Evolutionary conservation across 2,888 invertebrate genomes (phyloP).

Genomic region (Auanema freiburgensis): DNA sequence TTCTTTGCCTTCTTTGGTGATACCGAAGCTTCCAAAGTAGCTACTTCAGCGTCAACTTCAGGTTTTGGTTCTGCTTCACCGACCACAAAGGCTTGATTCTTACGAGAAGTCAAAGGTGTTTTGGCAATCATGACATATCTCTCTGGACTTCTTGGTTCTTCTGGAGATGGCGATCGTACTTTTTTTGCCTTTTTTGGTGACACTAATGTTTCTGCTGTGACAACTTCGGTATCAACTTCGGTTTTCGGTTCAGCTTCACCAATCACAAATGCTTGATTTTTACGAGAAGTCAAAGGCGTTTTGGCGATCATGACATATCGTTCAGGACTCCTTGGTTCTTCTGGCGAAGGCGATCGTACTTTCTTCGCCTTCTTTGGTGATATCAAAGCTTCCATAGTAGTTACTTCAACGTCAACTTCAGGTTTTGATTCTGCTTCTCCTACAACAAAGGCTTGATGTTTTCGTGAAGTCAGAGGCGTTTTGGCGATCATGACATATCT

Average conservation of each 20-base stretch:
- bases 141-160: conserved; percentile 25
- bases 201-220: neutral
- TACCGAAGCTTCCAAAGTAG: neutral
- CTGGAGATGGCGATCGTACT: conserved; percentile 12
- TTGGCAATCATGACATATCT: conserved; percentile 30
- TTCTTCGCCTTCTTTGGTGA: conserved; percentile 19
- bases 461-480: conserved; percentile 31
- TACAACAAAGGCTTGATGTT: conserved; percentile 23
- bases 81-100: conserved; percentile 23
- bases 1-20: conserved; percentile 18
- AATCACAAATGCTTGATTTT: no score
- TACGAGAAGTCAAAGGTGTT: conserved; percentile 30
- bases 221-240: conserved; percentile 7
- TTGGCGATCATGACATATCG: conserved; percentile 30
- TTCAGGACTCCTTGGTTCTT: conserved; percentile 25
- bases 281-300: no score
- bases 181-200: conserved; percentile 9
- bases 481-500: conserved; percentile 30
- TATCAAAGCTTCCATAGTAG: neutral
- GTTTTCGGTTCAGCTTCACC: no score
- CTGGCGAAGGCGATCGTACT: conserved; percentile 22
- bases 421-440: neutral
- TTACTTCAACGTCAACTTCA: neutral
- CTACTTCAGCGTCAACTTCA: neutral
- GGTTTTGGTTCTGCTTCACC: neutral